Evolutionary conservation across 2,113 vertebrate species (phyloP).

Genomic region (Baryphthengus martii): DNA sequence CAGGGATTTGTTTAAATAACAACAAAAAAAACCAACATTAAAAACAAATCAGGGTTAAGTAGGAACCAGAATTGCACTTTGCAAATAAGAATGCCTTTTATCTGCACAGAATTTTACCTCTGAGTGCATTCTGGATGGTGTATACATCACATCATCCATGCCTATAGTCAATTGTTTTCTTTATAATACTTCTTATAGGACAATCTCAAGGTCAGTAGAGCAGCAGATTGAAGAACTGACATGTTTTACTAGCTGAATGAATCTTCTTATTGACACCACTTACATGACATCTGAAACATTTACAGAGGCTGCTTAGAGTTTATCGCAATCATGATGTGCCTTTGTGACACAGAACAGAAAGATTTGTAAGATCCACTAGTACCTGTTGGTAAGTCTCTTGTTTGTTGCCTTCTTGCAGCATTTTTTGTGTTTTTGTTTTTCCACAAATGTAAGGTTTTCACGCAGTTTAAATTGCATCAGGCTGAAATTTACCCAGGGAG

Average conservation of each 20-base stretch:
- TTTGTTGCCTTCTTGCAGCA: neutral
- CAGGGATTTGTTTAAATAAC: neutral
- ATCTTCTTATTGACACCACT: neutral
- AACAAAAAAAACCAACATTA: neutral
- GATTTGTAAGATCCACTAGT: neutral
- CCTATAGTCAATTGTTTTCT: neutral
- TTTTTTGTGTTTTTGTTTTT: neutral
- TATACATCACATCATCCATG: neutral
- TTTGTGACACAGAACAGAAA: neutral
- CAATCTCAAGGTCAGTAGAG: conserved; percentile 14
- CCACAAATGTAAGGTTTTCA: neutral
- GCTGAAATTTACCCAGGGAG: neutral
- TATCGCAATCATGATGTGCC: neutral
- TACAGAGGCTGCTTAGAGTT: neutral
- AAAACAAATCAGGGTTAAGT: neutral
- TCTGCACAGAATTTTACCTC: neutral
- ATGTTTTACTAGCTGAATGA: neutral
- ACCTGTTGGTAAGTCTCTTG: neutral
- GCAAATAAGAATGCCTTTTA: neutral
- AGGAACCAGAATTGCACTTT: neutral
- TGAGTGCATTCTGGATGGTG: neutral
- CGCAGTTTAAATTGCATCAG: neutral
- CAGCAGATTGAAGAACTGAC: neutral
- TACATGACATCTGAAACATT: neutral
- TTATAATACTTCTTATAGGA: neutral